phyloP scores from a whole-genome alignment of 1,140 invertebrate species.

The Panonychus citri region DNA sequence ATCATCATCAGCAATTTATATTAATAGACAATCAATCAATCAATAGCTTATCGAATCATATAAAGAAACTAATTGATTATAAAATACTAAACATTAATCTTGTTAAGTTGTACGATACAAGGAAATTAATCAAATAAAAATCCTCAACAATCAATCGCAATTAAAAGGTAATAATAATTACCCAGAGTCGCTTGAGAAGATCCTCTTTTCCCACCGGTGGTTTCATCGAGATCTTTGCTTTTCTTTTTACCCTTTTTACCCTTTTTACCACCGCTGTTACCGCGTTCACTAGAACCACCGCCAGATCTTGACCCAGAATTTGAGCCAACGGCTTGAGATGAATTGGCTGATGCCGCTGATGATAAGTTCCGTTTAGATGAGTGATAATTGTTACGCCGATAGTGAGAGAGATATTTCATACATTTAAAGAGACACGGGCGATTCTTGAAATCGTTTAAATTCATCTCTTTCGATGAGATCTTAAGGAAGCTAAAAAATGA shows the following conservation, averaged over 20 bases:
- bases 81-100: too few species aligned
- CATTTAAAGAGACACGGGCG: not conserved
- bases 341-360: not conserved
- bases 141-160: too few species aligned
- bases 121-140: too few species aligned
- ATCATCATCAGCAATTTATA: too few species aligned
- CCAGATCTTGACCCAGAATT: too few species aligned
- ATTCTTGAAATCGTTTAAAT: not conserved
- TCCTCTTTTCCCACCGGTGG: slow-evolving; percentile 5
- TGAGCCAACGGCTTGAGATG: not conserved
- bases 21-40: too few species aligned
- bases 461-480: slow-evolving; percentile 4
- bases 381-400: not conserved
- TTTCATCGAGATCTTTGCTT: slow-evolving; percentile 4
- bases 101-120: too few species aligned
- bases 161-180: too few species aligned
- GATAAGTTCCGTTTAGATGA: not conserved
- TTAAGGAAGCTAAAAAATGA: not conserved
- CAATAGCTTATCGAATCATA: too few species aligned
- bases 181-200: too few species aligned
- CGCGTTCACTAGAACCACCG: not conserved
- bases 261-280: not conserved
- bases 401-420: not conserved
- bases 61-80: too few species aligned
- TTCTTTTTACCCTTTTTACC: not conserved